Evolutionary conservation across 2,797 vertebrate genomes (phyloP).

Genomic region (Nothura maculosa): DNA sequence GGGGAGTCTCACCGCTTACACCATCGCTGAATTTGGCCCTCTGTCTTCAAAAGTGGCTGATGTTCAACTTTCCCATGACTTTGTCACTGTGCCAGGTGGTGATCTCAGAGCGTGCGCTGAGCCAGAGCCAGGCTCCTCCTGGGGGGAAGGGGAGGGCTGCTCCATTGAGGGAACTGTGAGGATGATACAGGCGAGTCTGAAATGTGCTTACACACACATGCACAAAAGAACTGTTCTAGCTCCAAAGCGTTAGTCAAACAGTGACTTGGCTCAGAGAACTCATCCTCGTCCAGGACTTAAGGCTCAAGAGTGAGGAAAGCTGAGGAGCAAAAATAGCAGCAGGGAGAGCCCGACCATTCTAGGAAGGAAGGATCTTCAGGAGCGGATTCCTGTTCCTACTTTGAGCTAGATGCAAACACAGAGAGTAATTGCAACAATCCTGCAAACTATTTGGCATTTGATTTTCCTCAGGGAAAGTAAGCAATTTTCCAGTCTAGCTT

Average conservation of each 20-base stretch:
- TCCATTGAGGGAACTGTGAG: conserved; percentile 54
- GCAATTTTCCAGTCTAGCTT: conserved; percentile 7
- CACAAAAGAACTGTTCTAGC: background rate
- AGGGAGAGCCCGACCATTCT: background rate
- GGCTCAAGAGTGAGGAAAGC: background rate
- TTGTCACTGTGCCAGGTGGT: conserved; percentile 70
- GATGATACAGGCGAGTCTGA: conserved; percentile 48
- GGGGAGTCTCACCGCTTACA: conserved; percentile 1
- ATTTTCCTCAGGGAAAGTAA: background rate
- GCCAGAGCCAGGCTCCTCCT: conserved; percentile 48
- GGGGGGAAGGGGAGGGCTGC: conserved; percentile 14
- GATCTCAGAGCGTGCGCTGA: conserved; percentile 60
- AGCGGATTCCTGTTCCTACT: background rate
- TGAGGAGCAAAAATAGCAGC: background rate
- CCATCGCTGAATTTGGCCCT: conserved; percentile 52
- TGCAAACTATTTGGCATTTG: background rate
- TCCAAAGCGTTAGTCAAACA: background rate
- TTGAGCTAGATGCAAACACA: background rate
- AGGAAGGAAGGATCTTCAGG: conserved; percentile 3
- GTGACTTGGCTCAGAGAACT: background rate
- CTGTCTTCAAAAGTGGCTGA: conserved; percentile 62
- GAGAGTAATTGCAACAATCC: background rate
- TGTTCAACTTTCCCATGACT: conserved; percentile 75
- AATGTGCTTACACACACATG: background rate
- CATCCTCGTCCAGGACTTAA: conserved; percentile 21